Percentiles rank a stretch among this genome's conserved stretches.
These are phyloP conservation scores for Ceraclea dissimilis DNA, from an alignment of 2,888 invertebrate species.

Conservation along the genomic window DNA sequence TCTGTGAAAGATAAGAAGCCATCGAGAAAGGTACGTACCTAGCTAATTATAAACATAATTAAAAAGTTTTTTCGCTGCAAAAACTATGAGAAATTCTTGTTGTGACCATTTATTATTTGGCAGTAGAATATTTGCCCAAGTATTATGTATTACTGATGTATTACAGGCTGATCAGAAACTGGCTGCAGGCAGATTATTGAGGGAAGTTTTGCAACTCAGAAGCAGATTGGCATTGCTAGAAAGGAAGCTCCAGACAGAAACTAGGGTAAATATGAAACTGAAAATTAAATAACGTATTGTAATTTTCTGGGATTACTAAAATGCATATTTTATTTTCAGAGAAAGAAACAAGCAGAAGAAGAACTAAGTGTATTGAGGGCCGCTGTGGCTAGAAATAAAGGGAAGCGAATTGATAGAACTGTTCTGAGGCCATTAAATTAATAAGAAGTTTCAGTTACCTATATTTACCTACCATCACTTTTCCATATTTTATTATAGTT, in stretches of 20 bases:
- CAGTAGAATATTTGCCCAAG: no score
- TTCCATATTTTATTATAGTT: background rate
- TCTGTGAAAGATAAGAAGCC: conserved; percentile 20
- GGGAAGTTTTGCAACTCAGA: conserved; percentile 44
- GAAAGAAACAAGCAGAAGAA: conserved; percentile 46
- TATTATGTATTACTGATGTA: no score
- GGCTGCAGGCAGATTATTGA: conserved; percentile 43
- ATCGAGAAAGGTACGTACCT: conserved; percentile 20
- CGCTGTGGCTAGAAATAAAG: conserved; percentile 41
- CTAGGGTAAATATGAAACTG: conserved; percentile 34
- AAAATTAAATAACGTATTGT: background rate
- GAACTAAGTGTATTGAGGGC: conserved; percentile 45
- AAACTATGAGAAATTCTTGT: no score
- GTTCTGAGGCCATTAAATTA: conserved; percentile 14
- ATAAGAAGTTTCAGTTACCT: background rate
- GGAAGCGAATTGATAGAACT: conserved; percentile 60
- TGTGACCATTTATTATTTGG: no score
- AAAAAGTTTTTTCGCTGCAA: background rate
- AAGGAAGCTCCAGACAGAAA: conserved; percentile 37
- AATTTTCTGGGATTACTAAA: background rate
- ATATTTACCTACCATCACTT: background rate
- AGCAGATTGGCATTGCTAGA: conserved; percentile 42
- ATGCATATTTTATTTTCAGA: conserved; percentile 34
- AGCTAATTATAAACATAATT: no score
- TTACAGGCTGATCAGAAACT: conserved; percentile 44